Evolutionary conservation across 1,140 invertebrate genomes (phyloP), one percentile per base, ranked within the genome.

Genomic region (Drosophila sp.): DNA sequence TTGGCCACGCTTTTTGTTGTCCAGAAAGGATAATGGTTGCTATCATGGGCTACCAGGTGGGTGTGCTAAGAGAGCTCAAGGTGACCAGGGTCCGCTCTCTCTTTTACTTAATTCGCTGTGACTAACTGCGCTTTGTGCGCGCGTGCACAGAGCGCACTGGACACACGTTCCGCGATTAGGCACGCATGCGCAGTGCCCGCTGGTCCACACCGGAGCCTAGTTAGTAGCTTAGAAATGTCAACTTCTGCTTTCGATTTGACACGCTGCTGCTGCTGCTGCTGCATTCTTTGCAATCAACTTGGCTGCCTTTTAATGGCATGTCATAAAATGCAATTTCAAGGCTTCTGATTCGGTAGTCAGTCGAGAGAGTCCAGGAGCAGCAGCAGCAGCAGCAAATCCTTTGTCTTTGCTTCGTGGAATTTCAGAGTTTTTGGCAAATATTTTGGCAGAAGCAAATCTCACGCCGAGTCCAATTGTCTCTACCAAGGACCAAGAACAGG

Each of bases 321-420:
- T 73, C 84, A 80, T 86, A 89, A 87, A 86, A 80, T 86, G 69
- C 57, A 79, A 87, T 86, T 86, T 86, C 79, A 87, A 86, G 84
- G 83, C 72, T 83, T 44, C 67, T 76, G 79, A 54, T 85, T 84
- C 82, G 70, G 81, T 85, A 85, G 82, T 86, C 64, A 25, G 8
- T 17, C 17, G 17, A 17, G 17, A 17, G 17, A 17, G 17, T 17
- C 17, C 17, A 17, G 40, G 55, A 41, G 58, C 70, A 65, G 76
- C 38, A 56, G 4, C 56, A 33, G 76, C 38, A 56, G 4, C 56
- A 33, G 66, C 11, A 25, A 44, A 38, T 67, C 77, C 55, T 77
- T 74, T 81, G 71, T 82, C 6, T 27, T 30, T 27, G n/a, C 10
- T 83, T 80, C 81, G 40, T 5, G 74, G 80, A 84, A 84, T 58